A percentile compares a stretch with the other conserved stretches of the same genome.
These are phyloP conservation scores for Halichoerus grypus DNA, from an alignment of 2,113 vertebrate species.

Conservation along the genomic window DNA sequence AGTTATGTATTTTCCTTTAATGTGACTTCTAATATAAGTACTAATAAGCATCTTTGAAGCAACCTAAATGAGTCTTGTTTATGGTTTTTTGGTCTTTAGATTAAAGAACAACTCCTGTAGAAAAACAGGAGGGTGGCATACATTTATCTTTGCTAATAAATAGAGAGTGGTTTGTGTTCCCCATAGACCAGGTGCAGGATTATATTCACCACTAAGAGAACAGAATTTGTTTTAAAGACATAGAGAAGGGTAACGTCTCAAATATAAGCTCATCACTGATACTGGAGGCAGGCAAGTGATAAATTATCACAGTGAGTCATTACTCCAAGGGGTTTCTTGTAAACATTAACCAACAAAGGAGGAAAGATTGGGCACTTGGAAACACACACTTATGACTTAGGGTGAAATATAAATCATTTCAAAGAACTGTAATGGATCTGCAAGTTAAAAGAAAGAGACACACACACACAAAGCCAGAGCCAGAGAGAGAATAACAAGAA, in stretches of 20 bases:
- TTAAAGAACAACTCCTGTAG: slow-evolving; percentile 51
- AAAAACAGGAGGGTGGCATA: neutral
- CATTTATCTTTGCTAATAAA: slow-evolving; percentile 32
- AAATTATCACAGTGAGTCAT: slow-evolving; percentile 53
- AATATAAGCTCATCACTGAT: slow-evolving; percentile 23
- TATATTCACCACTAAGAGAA: neutral
- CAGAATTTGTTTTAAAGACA: slow-evolving; percentile 45
- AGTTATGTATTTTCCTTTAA: slow-evolving; percentile 13
- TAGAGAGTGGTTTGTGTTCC: neutral
- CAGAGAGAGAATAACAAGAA: neutral
- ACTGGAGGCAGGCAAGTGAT: slow-evolving; percentile 9
- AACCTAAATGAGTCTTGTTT: slow-evolving; percentile 31
- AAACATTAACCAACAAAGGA: slow-evolving; percentile 71
- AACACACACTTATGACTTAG: slow-evolving; percentile 55
- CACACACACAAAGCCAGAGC: neutral
- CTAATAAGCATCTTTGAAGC: slow-evolving; percentile 4
- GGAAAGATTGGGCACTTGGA: slow-evolving; percentile 57
- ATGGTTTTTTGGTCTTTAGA: slow-evolving; percentile 16
- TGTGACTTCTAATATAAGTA: slow-evolving; percentile 26
- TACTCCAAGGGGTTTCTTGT: slow-evolving; percentile 55
- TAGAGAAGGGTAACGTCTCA: slow-evolving; percentile 17
- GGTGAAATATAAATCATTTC: slow-evolving; percentile 67
- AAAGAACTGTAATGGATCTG: slow-evolving; percentile 21
- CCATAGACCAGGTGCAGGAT: neutral
- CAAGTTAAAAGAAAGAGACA: neutral